A percentile compares a stretch with the other conserved stretches of the same genome.
Evolutionary conservation across 1,140 invertebrate genomes (phyloP).

Genomic region (Drosophila melanogaster): Release_6_plus_ISO1_MT NT_033779.5:6744501-6745000

Average conservation of each 20-base stretch:
- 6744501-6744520: too few species aligned
- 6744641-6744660: constrained; percentile 16
- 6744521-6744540: neutral
- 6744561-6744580: constrained; percentile 4
- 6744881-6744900: constrained; percentile 60
- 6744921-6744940: constrained; percentile 52
- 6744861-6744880: constrained; percentile 66
- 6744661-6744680: constrained; percentile 23
- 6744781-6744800: constrained; percentile 60
- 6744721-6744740: constrained; percentile 44
- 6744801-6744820: constrained; percentile 46
- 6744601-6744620: constrained; percentile 19
- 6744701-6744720: constrained; percentile 50
- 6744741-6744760: constrained; percentile 50
- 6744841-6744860: constrained; percentile 43
- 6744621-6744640: neutral
- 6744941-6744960: constrained; percentile 67
- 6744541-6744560: constrained; percentile 15
- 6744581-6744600: constrained; percentile 14
- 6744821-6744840: constrained; percentile 49
- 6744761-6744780: constrained; percentile 47
- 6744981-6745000: constrained; percentile 55
- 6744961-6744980: constrained; percentile 56
- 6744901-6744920: constrained; percentile 68
- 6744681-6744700: neutral